These are phyloP conservation scores for Dasyurus viverrinus DNA, from an alignment of 2,113 vertebrate genomes.

Conservation along the genomic window DNA sequence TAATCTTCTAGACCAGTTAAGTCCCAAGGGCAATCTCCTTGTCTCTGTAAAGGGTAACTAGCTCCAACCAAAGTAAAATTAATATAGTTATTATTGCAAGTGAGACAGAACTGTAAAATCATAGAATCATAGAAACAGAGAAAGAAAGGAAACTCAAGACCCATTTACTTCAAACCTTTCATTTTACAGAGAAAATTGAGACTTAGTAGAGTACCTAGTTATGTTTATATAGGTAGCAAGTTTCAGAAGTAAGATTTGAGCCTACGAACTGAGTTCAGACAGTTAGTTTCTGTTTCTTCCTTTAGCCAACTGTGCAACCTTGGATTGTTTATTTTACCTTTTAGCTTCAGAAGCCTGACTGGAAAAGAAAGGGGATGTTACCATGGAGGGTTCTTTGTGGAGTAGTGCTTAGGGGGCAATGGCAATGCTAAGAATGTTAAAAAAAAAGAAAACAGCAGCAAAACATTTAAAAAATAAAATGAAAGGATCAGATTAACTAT, in stretches of 20 bases:
- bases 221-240: neutral
- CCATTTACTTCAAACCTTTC: neutral
- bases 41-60: neutral
- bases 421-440: neutral
- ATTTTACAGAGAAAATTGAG: neutral
- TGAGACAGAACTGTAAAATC: neutral
- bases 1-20: neutral
- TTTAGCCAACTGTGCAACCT: neutral
- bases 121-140: neutral
- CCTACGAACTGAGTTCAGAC: neutral
- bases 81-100: neutral
- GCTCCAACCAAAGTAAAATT: neutral
- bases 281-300: neutral
- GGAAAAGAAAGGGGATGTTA: neutral
- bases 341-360: neutral
- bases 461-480: neutral
- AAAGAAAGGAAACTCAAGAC: neutral
- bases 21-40: neutral
- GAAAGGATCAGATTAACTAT: neutral
- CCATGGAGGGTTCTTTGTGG: neutral
- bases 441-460: neutral
- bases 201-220: neutral
- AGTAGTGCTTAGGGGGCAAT: neutral
- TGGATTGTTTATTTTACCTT: neutral
- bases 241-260: neutral